phyloP scores from a whole-genome alignment of 2,797 vertebrate genomes.

The Leontocebus nigricollis region DNA sequence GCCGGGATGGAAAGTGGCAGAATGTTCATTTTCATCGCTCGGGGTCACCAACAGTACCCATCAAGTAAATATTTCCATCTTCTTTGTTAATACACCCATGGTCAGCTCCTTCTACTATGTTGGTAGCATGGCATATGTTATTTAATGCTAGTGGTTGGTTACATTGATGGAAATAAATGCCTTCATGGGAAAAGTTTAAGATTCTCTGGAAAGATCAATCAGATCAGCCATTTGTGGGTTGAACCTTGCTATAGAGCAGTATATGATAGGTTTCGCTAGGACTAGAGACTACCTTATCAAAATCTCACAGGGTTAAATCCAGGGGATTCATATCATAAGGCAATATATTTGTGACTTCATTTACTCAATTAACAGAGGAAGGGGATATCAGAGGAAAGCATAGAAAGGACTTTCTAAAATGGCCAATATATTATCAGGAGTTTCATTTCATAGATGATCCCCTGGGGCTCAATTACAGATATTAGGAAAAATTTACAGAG shows the following conservation, averaged over 20 bases:
- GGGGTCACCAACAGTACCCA: slow-evolving; percentile 94
- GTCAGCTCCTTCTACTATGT: background rate
- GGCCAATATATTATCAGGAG: background rate
- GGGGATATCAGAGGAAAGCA: background rate
- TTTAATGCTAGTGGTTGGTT: background rate
- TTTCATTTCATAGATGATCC: background rate
- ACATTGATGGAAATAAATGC: background rate
- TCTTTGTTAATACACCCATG: background rate
- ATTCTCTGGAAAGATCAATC: background rate
- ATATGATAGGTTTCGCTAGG: background rate
- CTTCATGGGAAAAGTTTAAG: background rate
- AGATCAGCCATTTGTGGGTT: background rate
- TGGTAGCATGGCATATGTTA: background rate
- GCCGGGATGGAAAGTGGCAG: slow-evolving; percentile 97
- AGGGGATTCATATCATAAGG: background rate
- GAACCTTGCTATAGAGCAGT: background rate
- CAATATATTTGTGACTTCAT: background rate
- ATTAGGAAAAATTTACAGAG: background rate
- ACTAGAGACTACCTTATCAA: background rate
- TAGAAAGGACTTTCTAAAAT: background rate
- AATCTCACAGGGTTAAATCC: background rate
- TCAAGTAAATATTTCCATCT: slow-evolving; percentile 88
- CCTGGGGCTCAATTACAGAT: background rate
- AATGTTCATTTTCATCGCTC: slow-evolving; percentile 99
- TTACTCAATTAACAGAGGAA: background rate